Percentiles rank a stretch among this genome's conserved stretches.
Evolutionary conservation across 2,797 vertebrate species (phyloP).

Genomic region (Fringilla coelebs): DNA sequence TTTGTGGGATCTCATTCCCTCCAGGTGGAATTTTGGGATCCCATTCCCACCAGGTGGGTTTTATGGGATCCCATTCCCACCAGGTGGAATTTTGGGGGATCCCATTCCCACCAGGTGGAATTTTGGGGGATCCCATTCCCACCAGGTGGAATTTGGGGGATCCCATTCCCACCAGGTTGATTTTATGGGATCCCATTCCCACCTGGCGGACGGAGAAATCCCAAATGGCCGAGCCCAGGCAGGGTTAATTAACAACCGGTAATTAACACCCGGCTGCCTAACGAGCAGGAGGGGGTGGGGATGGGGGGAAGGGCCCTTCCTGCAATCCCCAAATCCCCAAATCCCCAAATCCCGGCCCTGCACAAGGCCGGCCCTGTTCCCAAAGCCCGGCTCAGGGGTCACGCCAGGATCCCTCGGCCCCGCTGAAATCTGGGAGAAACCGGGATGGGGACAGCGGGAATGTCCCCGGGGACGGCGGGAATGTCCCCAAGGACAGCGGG

Average conservation of each 20-base stretch:
- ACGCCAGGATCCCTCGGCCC: neutral
- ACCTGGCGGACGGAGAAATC: neutral
- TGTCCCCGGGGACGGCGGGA: too few relatives aligned
- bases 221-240: neutral
- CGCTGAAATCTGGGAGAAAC: neutral
- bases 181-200: neutral
- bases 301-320: neutral
- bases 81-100: too few relatives aligned
- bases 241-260: neutral
- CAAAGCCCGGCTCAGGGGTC: neutral
- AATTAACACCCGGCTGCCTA: neutral
- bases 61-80: too few relatives aligned
- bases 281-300: neutral
- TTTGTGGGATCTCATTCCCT: too few relatives aligned
- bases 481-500: too few relatives aligned
- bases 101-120: too few relatives aligned
- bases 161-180: neutral
- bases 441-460: too few relatives aligned
- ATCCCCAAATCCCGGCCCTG: neutral
- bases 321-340: neutral
- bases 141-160: neutral
- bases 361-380: conserved; percentile 30
- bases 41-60: neutral
- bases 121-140: too few relatives aligned
- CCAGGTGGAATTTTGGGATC: too few relatives aligned